Conservation (phyloP, 2,113 vertebrate species). For the Nycticorax nycticorax region DNA sequence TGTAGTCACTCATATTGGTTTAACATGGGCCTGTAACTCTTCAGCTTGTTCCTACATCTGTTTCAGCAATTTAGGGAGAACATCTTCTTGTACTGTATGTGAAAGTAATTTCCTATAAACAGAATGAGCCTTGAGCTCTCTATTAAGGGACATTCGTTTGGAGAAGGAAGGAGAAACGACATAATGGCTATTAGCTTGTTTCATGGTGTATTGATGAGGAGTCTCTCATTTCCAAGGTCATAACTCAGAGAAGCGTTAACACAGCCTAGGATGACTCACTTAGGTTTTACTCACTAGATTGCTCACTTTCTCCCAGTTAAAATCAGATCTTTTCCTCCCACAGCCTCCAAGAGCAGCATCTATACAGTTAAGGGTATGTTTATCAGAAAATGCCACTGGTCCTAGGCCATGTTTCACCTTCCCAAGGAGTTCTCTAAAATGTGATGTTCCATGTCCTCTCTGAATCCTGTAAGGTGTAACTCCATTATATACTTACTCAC, state of each 20-base stretch:
- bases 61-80: slow-evolving; percentile 26
- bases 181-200: background rate
- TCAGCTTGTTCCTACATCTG: slow-evolving; percentile 7
- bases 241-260: background rate
- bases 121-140: slow-evolving; percentile 21
- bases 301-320: background rate
- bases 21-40: background rate
- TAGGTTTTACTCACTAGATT: background rate
- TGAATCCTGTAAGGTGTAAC: background rate
- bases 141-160: background rate
- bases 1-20: background rate
- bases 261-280: background rate
- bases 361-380: background rate
- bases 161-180: background rate
- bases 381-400: background rate
- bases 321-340: background rate
- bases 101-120: slow-evolving; percentile 24
- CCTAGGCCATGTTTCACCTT: background rate
- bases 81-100: background rate
- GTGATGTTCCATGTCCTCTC: background rate
- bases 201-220: slow-evolving; percentile 16
- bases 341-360: background rate
- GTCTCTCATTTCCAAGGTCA: background rate
- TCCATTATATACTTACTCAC: background rate
- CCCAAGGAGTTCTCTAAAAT: background rate